Evolutionary conservation across 53 echinoderm and acorn worm genomes (phyloP).

Genomic region (Zoroaster sp.): DNA sequence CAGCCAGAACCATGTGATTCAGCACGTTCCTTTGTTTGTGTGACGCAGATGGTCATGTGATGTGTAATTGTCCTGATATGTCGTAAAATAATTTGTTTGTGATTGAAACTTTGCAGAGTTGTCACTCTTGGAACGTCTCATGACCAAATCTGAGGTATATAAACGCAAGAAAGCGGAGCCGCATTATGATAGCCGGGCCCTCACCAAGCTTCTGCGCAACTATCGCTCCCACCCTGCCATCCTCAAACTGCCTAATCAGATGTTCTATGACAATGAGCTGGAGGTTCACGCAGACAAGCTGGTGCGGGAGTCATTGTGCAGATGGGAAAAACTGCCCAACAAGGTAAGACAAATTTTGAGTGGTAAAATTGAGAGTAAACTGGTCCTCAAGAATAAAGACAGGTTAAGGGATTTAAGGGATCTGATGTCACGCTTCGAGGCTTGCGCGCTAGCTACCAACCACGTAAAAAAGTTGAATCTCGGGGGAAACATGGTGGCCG

Average conservation of each 20-base stretch:
- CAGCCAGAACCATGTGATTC: too few species aligned
- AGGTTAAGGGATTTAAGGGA: too few species aligned
- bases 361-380: too few species aligned
- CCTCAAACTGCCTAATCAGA: slow-evolving; percentile 78
- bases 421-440: too few species aligned
- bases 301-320: slow-evolving; percentile 65
- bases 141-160: slow-evolving; percentile 68
- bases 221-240: slow-evolving; percentile 94
- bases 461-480: too few species aligned
- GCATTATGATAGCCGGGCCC: slow-evolving; percentile 64
- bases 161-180: slow-evolving; percentile 34
- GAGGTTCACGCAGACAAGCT: slow-evolving; percentile 70
- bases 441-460: too few species aligned
- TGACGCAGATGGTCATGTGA: too few species aligned
- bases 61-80: too few species aligned
- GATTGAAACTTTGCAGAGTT: slow-evolving; percentile 29
- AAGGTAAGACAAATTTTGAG: slow-evolving; percentile 83
- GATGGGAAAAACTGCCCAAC: slow-evolving; percentile 82
- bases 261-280: slow-evolving; percentile 95
- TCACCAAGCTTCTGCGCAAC: slow-evolving; percentile 92
- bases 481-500: too few species aligned
- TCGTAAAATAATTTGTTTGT: too few species aligned
- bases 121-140: slow-evolving; percentile 83
- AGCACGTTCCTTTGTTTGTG: too few species aligned
- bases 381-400: too few species aligned